Conservation (phyloP, 2,113 vertebrate species). For the Epinephelus fuscoguttatus region DNA sequence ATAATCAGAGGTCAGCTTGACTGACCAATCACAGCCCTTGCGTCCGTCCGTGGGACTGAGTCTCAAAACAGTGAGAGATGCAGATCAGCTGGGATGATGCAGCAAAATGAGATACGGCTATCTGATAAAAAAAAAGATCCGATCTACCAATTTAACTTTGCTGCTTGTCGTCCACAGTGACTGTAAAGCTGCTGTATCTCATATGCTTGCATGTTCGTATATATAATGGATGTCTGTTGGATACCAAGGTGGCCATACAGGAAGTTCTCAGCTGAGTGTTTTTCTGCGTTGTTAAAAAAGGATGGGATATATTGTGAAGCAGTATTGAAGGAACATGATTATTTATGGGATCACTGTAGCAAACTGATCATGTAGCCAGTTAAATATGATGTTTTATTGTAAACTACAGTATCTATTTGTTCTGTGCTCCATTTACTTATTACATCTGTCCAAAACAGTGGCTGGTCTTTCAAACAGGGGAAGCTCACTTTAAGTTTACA, state of each 20-base stretch:
- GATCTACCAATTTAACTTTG: too few relatives aligned
- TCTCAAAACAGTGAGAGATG: neutral
- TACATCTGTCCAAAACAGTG: neutral
- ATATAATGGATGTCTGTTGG: neutral
- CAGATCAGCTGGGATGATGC: conserved; percentile 24
- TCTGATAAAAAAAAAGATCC: too few relatives aligned
- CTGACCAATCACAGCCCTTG: neutral
- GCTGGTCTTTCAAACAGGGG: too few relatives aligned
- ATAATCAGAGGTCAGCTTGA: conserved; percentile 18
- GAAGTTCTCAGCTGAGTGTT: neutral
- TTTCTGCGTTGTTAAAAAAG: neutral
- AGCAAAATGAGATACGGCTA: neutral
- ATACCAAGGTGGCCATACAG: neutral
- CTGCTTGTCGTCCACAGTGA: neutral
- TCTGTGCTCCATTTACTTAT: neutral
- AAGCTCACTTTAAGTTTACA: too few relatives aligned
- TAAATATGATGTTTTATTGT: too few relatives aligned
- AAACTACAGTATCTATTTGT: neutral
- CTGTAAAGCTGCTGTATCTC: neutral
- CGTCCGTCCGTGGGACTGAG: neutral
- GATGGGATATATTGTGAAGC: too few relatives aligned
- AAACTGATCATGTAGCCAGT: too few relatives aligned
- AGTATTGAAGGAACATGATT: too few relatives aligned
- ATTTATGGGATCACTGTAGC: too few relatives aligned
- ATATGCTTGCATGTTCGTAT: neutral